Percentiles rank a stretch among this genome's conserved stretches.
These are phyloP conservation scores for Procambarus virginalis DNA, from an alignment of 1,140 invertebrate genomes.

Conservation along the genomic window DNA sequence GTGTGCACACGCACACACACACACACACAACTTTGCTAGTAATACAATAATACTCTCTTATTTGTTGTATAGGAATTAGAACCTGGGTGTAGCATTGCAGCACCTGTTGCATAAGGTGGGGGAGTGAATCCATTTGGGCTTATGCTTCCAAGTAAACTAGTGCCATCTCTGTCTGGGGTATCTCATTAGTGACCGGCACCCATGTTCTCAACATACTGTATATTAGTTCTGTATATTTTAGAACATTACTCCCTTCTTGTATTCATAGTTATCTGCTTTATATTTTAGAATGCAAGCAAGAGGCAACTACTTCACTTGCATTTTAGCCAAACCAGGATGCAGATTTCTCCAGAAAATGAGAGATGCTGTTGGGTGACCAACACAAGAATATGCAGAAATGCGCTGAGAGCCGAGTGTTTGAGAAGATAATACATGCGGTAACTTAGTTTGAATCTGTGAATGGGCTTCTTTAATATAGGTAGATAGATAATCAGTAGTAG, in stretches of 20 bases:
- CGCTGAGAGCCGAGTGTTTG: not conserved
- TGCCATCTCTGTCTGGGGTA: too few relatives aligned
- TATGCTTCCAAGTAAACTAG: too few relatives aligned
- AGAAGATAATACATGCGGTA: not conserved
- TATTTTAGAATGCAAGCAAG: constrained; percentile 13
- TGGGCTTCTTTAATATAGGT: not conserved
- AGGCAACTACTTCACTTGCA: not conserved
- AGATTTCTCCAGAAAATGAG: not conserved
- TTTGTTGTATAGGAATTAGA: too few relatives aligned
- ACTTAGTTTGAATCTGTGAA: not conserved
- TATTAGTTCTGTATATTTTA: not conserved
- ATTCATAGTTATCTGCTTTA: not conserved
- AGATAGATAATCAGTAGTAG: not conserved
- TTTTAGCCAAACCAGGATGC: not conserved
- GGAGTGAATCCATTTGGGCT: too few relatives aligned
- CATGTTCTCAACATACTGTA: too few relatives aligned
- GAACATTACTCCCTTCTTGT: not conserved
- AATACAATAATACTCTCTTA: too few relatives aligned
- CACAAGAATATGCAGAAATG: not conserved
- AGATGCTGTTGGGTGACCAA: not conserved
- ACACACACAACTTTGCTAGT: too few relatives aligned
- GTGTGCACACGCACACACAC: too few relatives aligned
- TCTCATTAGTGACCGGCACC: too few relatives aligned
- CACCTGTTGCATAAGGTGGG: too few relatives aligned
- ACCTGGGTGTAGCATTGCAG: too few relatives aligned